These are phyloP conservation scores for Zaprionus camerounensis DNA, from an alignment of 1,140 invertebrate genomes.

Conservation along the genomic window DNA sequence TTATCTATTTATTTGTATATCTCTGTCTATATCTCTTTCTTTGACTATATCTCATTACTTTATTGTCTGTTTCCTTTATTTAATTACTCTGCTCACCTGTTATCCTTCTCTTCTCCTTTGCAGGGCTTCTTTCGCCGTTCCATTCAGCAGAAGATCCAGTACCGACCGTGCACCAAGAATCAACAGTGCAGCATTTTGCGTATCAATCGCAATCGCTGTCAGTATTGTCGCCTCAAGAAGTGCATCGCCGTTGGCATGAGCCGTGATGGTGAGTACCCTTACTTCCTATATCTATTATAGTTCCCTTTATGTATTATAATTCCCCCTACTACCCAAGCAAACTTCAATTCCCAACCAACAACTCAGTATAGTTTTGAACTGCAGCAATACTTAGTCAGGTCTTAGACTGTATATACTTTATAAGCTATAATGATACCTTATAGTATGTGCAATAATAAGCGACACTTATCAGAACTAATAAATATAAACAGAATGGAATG, in stretches of 20 bases:
- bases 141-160: constrained; percentile 99
- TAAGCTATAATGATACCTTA: too few species aligned
- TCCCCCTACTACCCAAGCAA: not conserved
- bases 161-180: constrained; percentile 98
- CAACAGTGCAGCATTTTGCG: constrained; percentile 98
- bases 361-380: too few species aligned
- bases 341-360: too few species aligned
- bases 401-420: too few species aligned
- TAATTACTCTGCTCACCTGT: not conserved
- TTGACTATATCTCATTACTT: too few species aligned
- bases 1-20: too few species aligned
- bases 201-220: constrained; percentile 98
- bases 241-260: constrained; percentile 99
- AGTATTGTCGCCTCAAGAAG: constrained; percentile 98
- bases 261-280: constrained; percentile 93
- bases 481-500: too few species aligned
- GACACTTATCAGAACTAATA: too few species aligned
- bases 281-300: not conserved
- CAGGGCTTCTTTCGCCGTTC: constrained; percentile 95
- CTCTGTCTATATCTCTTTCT: too few species aligned
- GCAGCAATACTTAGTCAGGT: too few species aligned
- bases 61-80: not conserved
- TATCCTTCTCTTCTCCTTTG: constrained; percentile 31
- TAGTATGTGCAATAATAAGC: too few species aligned
- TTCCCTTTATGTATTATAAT: too few species aligned